Evolutionary conservation across 1,140 invertebrate species (phyloP).

Genomic region (Semibalanus balanoides): DNA sequence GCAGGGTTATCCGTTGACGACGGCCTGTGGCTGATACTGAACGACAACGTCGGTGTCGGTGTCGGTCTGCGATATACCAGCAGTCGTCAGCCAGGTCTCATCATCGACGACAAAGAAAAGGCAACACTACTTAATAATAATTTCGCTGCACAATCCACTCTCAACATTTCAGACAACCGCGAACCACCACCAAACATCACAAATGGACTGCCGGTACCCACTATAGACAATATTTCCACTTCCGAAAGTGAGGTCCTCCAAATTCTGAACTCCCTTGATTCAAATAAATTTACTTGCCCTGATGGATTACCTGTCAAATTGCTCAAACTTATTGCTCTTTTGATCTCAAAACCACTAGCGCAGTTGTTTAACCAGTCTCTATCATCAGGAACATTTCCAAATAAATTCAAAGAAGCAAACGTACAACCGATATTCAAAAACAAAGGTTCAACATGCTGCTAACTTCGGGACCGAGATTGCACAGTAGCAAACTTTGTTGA

Average conservation of each 20-base stretch:
- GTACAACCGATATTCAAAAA: too few relatives aligned
- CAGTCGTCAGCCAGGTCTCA: too few relatives aligned
- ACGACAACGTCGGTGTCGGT: too few relatives aligned
- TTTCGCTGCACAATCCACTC: not conserved
- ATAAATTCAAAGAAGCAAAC: not conserved
- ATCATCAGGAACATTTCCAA: not conserved
- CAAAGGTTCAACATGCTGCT: too few relatives aligned
- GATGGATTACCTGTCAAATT: not conserved
- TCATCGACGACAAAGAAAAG: not conserved
- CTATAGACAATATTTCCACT: not conserved
- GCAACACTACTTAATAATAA: not conserved
- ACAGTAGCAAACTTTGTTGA: too few relatives aligned
- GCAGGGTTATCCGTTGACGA: too few relatives aligned
- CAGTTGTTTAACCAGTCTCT: not conserved
- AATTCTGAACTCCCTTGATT: not conserved
- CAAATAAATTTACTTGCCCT: not conserved
- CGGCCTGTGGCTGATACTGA: too few relatives aligned
- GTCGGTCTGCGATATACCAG: too few relatives aligned
- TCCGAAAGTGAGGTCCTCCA: not conserved
- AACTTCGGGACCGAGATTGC: too few relatives aligned
- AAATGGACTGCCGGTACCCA: not conserved
- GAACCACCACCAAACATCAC: not conserved
- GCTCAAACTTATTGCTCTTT: not conserved
- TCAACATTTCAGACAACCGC: not conserved
- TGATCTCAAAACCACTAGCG: not conserved